These are phyloP conservation scores for Sebastes dallii DNA, from an alignment of 2,797 vertebrate species.

Conservation along the genomic window DNA sequence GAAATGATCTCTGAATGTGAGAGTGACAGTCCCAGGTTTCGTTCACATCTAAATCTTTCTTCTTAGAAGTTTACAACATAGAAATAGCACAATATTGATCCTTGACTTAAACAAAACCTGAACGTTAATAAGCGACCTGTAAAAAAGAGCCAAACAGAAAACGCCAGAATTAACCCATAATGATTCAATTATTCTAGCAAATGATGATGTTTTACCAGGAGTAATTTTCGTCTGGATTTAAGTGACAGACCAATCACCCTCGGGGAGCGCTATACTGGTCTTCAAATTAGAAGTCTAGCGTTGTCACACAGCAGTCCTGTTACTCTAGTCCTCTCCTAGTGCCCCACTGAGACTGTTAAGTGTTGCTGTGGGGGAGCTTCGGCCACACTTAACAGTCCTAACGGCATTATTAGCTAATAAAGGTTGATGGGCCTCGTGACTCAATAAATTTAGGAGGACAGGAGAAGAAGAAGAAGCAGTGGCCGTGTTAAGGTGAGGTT, in stretches of 20 bases:
- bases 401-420: conserved; percentile 80
- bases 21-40: background rate
- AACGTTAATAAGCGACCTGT: background rate
- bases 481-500: conserved; percentile 33
- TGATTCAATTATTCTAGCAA: background rate
- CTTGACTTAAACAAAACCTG: background rate
- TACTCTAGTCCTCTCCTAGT: conserved; percentile 55
- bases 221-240: conserved; percentile 19
- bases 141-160: background rate
- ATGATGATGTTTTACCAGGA: background rate
- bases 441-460: conserved; percentile 66
- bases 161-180: background rate
- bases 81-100: background rate
- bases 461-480: conserved; percentile 15
- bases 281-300: conserved; percentile 66
- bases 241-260: conserved; percentile 31
- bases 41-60: background rate
- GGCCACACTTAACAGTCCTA: conserved; percentile 73
- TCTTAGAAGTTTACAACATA: background rate
- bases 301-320: conserved; percentile 53
- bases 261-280: conserved; percentile 23
- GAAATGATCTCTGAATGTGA: background rate
- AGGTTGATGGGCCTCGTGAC: conserved; percentile 70
- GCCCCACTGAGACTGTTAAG: conserved; percentile 63
- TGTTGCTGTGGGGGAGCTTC: conserved; percentile 59